A percentile compares a stretch with the other conserved stretches of the same genome.
These are phyloP conservation scores for Catharus fuscescens DNA, from an alignment of 2,113 vertebrate genomes.

Conservation along the genomic window DNA sequence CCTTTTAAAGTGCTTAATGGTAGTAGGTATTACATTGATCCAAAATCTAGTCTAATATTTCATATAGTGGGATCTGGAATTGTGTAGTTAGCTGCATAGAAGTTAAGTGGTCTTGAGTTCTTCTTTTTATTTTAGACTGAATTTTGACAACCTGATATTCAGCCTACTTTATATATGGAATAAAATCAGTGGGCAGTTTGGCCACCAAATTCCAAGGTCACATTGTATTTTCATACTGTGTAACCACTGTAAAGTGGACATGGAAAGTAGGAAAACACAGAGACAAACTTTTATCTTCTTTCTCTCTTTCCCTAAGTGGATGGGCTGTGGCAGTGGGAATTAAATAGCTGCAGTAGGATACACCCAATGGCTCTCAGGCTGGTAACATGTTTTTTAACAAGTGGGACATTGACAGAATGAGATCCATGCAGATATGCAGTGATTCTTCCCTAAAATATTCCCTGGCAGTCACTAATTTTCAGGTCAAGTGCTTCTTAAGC, in stretches of 20 bases:
- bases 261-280: neutral
- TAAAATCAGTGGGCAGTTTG: neutral
- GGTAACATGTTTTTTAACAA: neutral
- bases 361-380: neutral
- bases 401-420: neutral
- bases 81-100: conserved; percentile 42
- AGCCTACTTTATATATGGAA: neutral
- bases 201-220: neutral
- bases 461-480: conserved; percentile 6
- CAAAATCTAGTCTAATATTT: conserved; percentile 69
- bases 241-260: neutral
- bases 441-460: conserved; percentile 14
- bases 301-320: neutral
- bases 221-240: neutral
- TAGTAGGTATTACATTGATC: conserved; percentile 74
- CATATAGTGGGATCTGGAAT: conserved; percentile 48
- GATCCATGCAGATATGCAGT: neutral
- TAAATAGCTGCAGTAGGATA: neutral
- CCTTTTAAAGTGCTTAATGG: conserved; percentile 77
- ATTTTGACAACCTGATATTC: neutral
- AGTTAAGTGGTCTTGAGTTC: conserved; percentile 37
- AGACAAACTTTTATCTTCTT: neutral
- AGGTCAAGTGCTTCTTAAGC: conserved; percentile 46
- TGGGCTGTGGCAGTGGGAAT: neutral
- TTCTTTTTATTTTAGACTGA: conserved; percentile 27